A percentile compares a stretch with the other conserved stretches of the same genome.
These are phyloP conservation scores for Plebejus melissa DNA, from an alignment of 2,888 invertebrate species.

Conservation along the genomic window DNA sequence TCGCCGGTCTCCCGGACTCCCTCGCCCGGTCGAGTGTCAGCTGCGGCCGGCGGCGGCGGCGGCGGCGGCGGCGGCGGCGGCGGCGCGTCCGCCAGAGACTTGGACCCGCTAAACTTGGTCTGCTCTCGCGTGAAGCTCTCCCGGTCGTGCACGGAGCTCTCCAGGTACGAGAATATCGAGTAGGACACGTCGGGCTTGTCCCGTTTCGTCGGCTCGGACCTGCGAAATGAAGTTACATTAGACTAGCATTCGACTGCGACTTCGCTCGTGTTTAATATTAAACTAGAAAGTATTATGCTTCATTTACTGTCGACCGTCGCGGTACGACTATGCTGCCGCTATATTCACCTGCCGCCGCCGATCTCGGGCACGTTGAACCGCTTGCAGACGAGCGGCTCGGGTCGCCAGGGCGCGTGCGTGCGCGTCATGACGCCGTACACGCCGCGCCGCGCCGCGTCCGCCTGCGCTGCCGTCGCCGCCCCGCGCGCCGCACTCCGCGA, in stretches of 20 bases:
- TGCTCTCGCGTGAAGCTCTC: constrained; percentile 75
- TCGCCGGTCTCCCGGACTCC: constrained; percentile 29
- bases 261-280: no score
- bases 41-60: neutral
- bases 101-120: constrained; percentile 64
- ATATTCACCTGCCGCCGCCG: constrained; percentile 59
- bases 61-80: constrained; percentile 20
- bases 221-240: constrained; percentile 40
- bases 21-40: neutral
- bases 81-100: constrained; percentile 46
- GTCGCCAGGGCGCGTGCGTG: constrained; percentile 86
- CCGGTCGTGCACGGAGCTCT: constrained; percentile 78
- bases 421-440: constrained; percentile 89
- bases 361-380: constrained; percentile 97
- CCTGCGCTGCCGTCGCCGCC: constrained; percentile 67
- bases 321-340: neutral
- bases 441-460: constrained; percentile 85
- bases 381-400: constrained; percentile 89
- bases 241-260: no score
- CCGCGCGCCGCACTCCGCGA: constrained; percentile 53
- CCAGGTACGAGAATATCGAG: constrained; percentile 88
- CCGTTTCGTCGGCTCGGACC: constrained; percentile 59
- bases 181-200: constrained; percentile 82
- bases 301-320: neutral
- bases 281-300: no score